Conservation (phyloP, 92 coral and sea anemone species). For the Galaxea fascicularis region DNA sequence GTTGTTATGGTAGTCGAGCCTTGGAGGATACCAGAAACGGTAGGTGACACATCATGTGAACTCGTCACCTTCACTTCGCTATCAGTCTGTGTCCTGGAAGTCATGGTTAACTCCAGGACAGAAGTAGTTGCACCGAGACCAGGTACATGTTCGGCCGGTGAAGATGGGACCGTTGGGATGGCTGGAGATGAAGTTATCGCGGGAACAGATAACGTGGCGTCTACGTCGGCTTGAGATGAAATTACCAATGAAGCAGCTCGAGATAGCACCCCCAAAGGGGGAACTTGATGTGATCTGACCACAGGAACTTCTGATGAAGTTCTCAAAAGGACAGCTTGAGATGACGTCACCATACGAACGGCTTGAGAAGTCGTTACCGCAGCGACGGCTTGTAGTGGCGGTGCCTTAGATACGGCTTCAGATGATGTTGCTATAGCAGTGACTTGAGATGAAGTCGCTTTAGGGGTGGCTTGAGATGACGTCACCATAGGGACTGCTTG, state of each 20-base stretch:
- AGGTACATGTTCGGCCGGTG: neutral
- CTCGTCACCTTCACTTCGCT: neutral
- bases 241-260: neutral
- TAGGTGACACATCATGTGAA: neutral
- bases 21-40: neutral
- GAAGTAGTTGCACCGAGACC: neutral
- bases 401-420: neutral
- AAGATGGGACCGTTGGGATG: neutral
- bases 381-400: neutral
- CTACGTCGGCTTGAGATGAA: neutral
- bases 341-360: neutral
- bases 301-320: neutral
- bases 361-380: neutral
- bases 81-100: neutral
- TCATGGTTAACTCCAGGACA: neutral
- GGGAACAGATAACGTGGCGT: neutral
- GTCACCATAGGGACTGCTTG: neutral
- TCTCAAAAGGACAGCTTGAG: neutral
- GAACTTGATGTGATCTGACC: neutral
- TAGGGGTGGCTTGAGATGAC: neutral
- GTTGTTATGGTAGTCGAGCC: neutral
- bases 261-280: neutral
- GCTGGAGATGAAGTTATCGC: neutral
- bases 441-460: neutral
- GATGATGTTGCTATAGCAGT: neutral